A percentile compares a stretch with the other conserved stretches of the same genome.
Evolutionary conservation across 2,113 vertebrate genomes (phyloP).

Genomic region (Anhinga rufa): DNA sequence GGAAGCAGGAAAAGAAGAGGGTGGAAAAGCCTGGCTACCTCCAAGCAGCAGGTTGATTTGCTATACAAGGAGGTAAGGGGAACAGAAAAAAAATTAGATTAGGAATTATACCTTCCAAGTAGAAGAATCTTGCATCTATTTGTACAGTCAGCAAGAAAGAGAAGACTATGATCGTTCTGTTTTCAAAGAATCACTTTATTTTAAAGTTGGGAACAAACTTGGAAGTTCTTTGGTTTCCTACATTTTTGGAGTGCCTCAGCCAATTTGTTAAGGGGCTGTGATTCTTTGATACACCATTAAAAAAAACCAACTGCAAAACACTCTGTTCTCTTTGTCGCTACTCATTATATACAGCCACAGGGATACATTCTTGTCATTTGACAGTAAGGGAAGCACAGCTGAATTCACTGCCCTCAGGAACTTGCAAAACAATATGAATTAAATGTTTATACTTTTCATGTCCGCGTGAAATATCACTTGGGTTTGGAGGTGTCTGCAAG

Average conservation of each 20-base stretch:
- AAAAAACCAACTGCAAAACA: background rate
- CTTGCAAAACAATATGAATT: background rate
- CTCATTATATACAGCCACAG: constrained; percentile 21
- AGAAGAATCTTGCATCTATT: background rate
- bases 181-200: background rate
- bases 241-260: background rate
- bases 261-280: background rate
- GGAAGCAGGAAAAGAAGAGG: background rate
- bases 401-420: constrained; percentile 1
- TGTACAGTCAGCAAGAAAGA: background rate
- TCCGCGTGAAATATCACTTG: background rate
- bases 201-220: background rate
- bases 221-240: background rate
- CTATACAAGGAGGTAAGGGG: background rate
- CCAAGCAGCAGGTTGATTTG: background rate
- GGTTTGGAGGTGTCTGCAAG: constrained; percentile 4
- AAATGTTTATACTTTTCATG: background rate
- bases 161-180: background rate
- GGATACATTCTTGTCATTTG: constrained; percentile 2
- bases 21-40: background rate
- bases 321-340: background rate
- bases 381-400: background rate
- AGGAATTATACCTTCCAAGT: background rate
- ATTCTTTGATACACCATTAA: background rate
- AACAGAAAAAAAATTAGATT: background rate